Base-by-base conservation (phyloP, 2,797 vertebrate species). In the Erethizon dorsatum region DNA sequence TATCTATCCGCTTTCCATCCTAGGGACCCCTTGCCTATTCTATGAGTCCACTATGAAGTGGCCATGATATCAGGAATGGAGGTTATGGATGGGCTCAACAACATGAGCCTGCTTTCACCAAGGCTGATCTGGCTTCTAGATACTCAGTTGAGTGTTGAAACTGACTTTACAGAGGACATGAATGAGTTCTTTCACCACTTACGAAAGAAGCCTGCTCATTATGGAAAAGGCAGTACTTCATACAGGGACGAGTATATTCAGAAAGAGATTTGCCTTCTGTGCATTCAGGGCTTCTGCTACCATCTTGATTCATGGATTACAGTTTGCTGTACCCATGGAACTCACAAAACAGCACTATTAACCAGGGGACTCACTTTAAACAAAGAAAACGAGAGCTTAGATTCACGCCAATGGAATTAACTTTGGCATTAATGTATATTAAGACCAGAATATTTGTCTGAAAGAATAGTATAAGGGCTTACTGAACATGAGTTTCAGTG, bases 361-460 rank as follows among this genome's bases (percentile, higher is more conserved):
- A 63, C 13, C 59, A 73, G 31, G 7, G 54, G 24, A 50, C 20
- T 91, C 52, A 52, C 80, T 93, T 80, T 26, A 52, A 71, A 24
- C 18, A 78, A 59, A 77, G 14, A 24, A 73, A 92, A 28, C 88
- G 13, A 59, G 57, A 41, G 3, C 14, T 56, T 89, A 75, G 28
- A 86, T 33, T 82, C 54, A 63, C 1, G 69, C 24, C 85, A 37
- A 0, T 89, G 79, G 31, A 91, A 93, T 94, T 93, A 61, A 83
- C 18, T 84, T 88, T 94, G 88, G 61, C 79, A 83, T 92, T 65
- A 59, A 56, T 96, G 61, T 95, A 83, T 73, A 50, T 28, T 14
- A 71, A 82, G 77, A 59, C 6, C 54, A 37, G 75, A 93, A 54
- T 18, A 69, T 7, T 52, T 50, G 12, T 28, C 71, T 86, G 73